Percentiles rank a stretch among this genome's conserved stretches.
Conservation (phyloP, 2,888 invertebrate species). For the Rosalia funebris region DNA sequence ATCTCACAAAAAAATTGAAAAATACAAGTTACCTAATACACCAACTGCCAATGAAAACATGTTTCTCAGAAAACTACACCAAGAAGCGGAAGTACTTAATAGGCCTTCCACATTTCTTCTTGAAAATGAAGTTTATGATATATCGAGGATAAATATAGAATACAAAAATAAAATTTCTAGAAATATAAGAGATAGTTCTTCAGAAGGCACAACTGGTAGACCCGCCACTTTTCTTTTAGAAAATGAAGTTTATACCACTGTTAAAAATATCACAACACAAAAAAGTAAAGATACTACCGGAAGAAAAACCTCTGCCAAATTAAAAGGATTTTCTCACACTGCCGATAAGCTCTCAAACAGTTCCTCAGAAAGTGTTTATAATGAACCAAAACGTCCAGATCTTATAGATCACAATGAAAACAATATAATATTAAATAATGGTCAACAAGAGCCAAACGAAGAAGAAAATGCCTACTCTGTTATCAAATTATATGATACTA, state of each 20-base stretch:
- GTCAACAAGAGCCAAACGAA: not conserved
- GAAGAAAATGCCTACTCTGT: conserved; percentile 37
- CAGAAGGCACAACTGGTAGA: not conserved
- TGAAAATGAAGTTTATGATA: conserved; percentile 37
- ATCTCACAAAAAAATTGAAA: not conserved
- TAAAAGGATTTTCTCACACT: not conserved
- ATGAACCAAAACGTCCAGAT: conserved; percentile 30
- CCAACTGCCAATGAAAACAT: not conserved
- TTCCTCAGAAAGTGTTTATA: conserved; percentile 32
- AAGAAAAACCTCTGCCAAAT: not conserved
- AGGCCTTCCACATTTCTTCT: conserved; percentile 33
- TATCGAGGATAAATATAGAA: not conserved
- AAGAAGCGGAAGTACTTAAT: conserved; percentile 5
- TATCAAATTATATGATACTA: conserved; percentile 16
- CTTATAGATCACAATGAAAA: conserved; percentile 43
- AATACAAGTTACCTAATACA: no score
- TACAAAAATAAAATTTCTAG: conserved; percentile 2
- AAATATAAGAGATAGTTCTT: not conserved
- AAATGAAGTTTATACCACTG: conserved; percentile 30
- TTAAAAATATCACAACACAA: conserved; percentile 22
- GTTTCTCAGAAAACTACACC: not conserved
- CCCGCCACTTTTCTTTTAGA: conserved; percentile 37
- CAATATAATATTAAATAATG: conserved; percentile 28
- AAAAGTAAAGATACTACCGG: not conserved
- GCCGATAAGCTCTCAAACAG: conserved; percentile 14